These are phyloP conservation scores for Phorcus lineatus DNA, from an alignment of 2,888 invertebrate genomes.

Conservation along the genomic window DNA sequence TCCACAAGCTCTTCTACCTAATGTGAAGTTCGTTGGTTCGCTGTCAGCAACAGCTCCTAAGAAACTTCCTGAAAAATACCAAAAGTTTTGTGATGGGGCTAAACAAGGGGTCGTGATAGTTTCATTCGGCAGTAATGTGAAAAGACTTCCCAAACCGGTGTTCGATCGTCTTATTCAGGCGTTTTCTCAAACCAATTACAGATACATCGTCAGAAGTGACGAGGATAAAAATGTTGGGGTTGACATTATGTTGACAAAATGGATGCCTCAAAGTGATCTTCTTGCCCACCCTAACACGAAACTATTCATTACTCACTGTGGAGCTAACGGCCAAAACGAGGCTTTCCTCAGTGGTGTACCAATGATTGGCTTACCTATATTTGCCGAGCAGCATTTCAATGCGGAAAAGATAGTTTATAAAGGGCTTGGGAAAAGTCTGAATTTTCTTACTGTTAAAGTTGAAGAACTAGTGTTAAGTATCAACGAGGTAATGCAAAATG, in stretches of 20 bases:
- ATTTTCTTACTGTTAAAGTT: slow-evolving; percentile 35
- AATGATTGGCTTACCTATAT: slow-evolving; percentile 51
- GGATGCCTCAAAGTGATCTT: slow-evolving; percentile 58
- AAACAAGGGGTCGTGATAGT: slow-evolving; percentile 49
- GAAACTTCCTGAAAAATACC: slow-evolving; percentile 39
- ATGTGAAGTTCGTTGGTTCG: slow-evolving; percentile 44
- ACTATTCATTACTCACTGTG: slow-evolving; percentile 60
- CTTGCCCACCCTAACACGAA: slow-evolving; percentile 51
- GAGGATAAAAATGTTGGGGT: slow-evolving; percentile 8
- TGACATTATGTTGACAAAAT: slow-evolving; percentile 36
- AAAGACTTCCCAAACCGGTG: slow-evolving; percentile 32
- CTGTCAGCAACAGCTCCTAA: slow-evolving; percentile 31
- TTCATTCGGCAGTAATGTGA: slow-evolving; percentile 48
- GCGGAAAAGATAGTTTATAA: slow-evolving; percentile 39
- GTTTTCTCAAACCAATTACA: slow-evolving; percentile 37
- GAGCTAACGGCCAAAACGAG: slow-evolving; percentile 56
- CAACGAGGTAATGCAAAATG: slow-evolving; percentile 37
- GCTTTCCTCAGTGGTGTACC: slow-evolving; percentile 58
- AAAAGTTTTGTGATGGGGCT: slow-evolving; percentile 40
- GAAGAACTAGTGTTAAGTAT: slow-evolving; percentile 41
- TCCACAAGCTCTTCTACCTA: slow-evolving; percentile 41
- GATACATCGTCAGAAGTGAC: slow-evolving; percentile 34
- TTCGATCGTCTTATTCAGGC: slow-evolving; percentile 34
- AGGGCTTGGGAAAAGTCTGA: slow-evolving; percentile 46
- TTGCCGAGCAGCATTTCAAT: slow-evolving; percentile 50